Conservation (phyloP, 30 jellyfish, hydroid and myxozoan species). For the Pseudorhiza aurosa region DNA sequence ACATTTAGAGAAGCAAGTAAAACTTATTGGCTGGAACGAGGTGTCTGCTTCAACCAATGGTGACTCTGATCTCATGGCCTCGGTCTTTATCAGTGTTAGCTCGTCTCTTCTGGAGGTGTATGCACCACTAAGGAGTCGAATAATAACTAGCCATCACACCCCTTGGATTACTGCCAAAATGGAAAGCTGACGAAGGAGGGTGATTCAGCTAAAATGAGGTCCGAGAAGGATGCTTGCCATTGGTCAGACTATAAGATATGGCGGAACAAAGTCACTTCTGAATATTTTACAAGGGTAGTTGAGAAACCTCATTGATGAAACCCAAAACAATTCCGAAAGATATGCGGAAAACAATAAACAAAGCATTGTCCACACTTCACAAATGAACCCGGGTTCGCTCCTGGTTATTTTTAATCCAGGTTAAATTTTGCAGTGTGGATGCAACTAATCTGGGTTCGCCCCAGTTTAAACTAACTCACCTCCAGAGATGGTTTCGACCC, state of each 20-base stretch:
- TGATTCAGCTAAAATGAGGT: not conserved
- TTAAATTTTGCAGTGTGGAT: too few relatives aligned
- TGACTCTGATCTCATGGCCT: not conserved
- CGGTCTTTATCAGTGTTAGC: not conserved
- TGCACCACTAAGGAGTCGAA: conserved; percentile 8
- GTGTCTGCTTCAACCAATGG: not conserved
- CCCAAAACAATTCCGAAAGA: too few relatives aligned
- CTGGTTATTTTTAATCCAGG: too few relatives aligned
- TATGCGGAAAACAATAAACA: too few relatives aligned
- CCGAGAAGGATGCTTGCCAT: not conserved
- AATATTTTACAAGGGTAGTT: too few relatives aligned
- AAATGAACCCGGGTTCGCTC: too few relatives aligned
- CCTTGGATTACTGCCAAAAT: not conserved
- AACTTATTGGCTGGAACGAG: not conserved
- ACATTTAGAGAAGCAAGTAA: too few relatives aligned
- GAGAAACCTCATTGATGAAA: too few relatives aligned
- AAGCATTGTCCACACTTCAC: too few relatives aligned
- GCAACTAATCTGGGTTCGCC: too few relatives aligned
- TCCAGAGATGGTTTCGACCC: too few relatives aligned
- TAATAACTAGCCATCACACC: conserved; percentile 7
- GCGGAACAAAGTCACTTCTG: conserved; percentile 1
- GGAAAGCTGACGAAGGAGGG: not conserved
- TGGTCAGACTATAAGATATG: not conserved
- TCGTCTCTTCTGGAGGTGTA: conserved; percentile 17
- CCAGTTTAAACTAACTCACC: too few relatives aligned